Percentiles rank a stretch among this genome's conserved stretches.
These are phyloP conservation scores for Diorhabda elongata DNA, from an alignment of 1,140 invertebrate species.

Conservation along the genomic window DNA sequence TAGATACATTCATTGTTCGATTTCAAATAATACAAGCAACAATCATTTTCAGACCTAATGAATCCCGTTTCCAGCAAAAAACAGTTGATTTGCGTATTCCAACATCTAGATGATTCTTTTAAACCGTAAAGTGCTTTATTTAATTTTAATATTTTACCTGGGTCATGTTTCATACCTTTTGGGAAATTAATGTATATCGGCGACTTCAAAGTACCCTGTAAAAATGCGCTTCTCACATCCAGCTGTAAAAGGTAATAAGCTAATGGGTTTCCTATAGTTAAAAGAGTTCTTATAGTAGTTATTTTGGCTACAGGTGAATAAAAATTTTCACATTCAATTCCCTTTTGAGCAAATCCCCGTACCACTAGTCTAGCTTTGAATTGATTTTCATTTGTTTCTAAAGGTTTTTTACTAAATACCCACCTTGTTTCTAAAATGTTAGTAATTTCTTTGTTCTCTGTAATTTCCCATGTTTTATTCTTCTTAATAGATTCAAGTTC, in stretches of 20 bases:
- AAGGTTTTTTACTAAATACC: constrained; percentile 19
- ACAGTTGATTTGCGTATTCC: constrained; percentile 9
- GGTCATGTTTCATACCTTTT: constrained; percentile 27
- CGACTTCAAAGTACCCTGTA: not conserved
- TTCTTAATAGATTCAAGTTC: constrained; percentile 43
- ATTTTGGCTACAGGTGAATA: constrained; percentile 14
- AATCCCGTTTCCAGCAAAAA: constrained; percentile 21
- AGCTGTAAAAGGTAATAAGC: constrained; percentile 5
- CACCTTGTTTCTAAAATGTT: constrained; percentile 32
- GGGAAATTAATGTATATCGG: no score
- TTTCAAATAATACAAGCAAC: constrained; percentile 13
- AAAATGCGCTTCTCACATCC: constrained; percentile 9
- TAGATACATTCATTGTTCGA: constrained; percentile 19
- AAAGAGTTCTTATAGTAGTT: constrained; percentile 4
- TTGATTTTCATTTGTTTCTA: constrained; percentile 27
- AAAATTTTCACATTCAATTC: constrained; percentile 31
- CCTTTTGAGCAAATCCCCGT: constrained; percentile 23
- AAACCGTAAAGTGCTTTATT: constrained; percentile 21
- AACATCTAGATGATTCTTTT: constrained; percentile 4
- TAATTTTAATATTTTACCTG: not conserved
- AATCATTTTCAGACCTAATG: constrained; percentile 14
- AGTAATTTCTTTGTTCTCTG: no score
- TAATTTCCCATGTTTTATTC: constrained; percentile 25
- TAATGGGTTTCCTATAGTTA: constrained; percentile 11
- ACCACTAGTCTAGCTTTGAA: constrained; percentile 46